Conservation (phyloP, 2,888 invertebrate species). For the Andrena fulva region DNA sequence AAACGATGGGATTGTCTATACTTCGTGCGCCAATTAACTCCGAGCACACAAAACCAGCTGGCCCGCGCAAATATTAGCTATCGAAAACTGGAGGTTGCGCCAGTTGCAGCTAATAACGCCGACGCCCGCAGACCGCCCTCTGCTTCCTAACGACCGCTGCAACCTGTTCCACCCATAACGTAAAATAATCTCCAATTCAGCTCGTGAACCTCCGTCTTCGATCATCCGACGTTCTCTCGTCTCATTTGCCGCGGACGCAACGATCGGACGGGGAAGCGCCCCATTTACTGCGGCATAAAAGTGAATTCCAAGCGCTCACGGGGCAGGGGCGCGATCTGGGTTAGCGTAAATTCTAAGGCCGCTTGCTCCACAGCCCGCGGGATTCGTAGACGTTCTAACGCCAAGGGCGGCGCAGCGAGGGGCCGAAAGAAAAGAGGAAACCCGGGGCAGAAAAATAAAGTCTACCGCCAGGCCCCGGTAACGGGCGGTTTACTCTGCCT, state of each 20-base stretch:
- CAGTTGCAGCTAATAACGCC: constrained; percentile 6
- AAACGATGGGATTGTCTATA: not conserved
- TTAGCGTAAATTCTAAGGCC: constrained; percentile 68
- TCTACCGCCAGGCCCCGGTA: constrained; percentile 37
- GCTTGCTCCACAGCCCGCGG: constrained; percentile 10
- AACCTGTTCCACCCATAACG: not conserved
- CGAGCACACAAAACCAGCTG: not conserved
- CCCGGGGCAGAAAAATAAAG: constrained; percentile 53
- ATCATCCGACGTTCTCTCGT: not conserved
- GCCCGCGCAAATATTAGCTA: not conserved
- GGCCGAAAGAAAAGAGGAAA: constrained; percentile 20
- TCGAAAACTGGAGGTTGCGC: not conserved
- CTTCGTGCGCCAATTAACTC: not conserved
- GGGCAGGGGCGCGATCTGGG: constrained; percentile 66
- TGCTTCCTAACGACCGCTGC: not conserved
- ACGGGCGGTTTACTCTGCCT: constrained; percentile 52
- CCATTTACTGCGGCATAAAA: constrained; percentile 69
- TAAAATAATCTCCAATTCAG: not conserved
- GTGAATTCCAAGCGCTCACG: constrained; percentile 62
- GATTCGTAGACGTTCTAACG: constrained; percentile 28
- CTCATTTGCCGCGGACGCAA: constrained; percentile 3
- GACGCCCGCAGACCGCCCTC: not conserved
- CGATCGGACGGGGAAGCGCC: constrained; percentile 26
- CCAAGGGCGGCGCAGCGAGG: constrained; percentile 13
- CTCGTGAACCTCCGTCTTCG: not conserved